phyloP scores from a whole-genome alignment of 2,797 vertebrate species.

The Xyrichtys novacula region DNA sequence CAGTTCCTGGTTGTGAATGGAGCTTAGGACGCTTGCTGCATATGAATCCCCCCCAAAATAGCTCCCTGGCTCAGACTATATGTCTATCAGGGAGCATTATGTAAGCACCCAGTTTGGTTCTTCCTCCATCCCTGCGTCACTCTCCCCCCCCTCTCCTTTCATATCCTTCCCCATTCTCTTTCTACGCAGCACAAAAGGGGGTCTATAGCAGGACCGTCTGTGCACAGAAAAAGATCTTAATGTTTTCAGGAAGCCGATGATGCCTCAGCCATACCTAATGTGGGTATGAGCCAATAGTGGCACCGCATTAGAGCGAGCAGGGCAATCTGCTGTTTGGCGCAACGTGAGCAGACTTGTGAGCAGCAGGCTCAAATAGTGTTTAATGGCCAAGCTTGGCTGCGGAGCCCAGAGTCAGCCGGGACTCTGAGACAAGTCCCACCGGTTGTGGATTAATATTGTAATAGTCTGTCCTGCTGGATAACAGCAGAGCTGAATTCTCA shows the following conservation, averaged over 20 bases:
- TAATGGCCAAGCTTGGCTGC: conserved; percentile 58
- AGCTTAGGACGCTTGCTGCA: conserved; percentile 22
- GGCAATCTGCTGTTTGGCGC: conserved; percentile 65
- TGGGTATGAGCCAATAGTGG: conserved; percentile 64
- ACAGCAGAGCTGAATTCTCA: conserved; percentile 28
- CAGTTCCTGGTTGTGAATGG: conserved; percentile 46
- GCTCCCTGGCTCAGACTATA: conserved; percentile 20
- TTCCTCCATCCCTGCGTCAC: conserved; percentile 35
- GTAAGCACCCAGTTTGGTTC: conserved; percentile 52
- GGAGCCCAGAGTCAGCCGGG: conserved; percentile 39
- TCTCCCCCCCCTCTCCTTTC: conserved; percentile 35
- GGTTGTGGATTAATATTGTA: conserved; percentile 60
- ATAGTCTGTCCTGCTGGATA: conserved; percentile 31
- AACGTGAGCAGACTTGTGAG: conserved; percentile 77
- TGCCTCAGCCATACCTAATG: conserved; percentile 63
- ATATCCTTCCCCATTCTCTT: conserved; percentile 47
- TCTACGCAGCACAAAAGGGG: conserved; percentile 48
- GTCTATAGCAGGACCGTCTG: conserved; percentile 46
- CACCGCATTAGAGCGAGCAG: conserved; percentile 53
- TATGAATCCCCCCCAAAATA: conserved; percentile 50
- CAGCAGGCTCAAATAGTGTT: conserved; percentile 39
- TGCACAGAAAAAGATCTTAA: conserved; percentile 65
- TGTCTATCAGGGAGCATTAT: conserved; percentile 50
- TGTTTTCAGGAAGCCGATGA: conserved; percentile 74
- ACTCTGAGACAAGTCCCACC: conserved; percentile 39